Conservation (phyloP, 2,113 vertebrate species). For the Henicopernis longicauda region DNA sequence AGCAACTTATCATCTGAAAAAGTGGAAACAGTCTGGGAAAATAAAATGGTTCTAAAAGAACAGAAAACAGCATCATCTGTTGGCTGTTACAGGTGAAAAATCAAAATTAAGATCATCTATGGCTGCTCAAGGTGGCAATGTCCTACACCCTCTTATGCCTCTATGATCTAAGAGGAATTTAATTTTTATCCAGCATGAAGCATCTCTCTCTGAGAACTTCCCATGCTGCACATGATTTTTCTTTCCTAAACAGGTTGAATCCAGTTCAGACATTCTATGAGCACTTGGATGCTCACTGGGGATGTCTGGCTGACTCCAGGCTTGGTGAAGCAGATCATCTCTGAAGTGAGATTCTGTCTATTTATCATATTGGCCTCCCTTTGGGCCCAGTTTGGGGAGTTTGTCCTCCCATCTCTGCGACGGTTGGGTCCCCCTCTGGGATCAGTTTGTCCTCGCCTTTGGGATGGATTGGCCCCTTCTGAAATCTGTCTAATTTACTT, state of each 20-base stretch:
- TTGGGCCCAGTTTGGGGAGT: background rate
- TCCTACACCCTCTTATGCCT: background rate
- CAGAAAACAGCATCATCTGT: background rate
- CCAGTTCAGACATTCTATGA: background rate
- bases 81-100: background rate
- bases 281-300: background rate
- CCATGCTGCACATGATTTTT: background rate
- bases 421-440: background rate
- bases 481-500: background rate
- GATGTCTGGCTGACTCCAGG: background rate
- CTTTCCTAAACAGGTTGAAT: background rate
- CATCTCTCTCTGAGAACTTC: background rate
- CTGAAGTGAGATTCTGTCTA: background rate
- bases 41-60: background rate
- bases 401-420: background rate
- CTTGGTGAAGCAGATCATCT: rapidly evolving
- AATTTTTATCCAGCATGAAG: background rate
- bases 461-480: background rate
- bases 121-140: background rate
- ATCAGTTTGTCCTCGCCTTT: background rate
- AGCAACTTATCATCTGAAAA: background rate
- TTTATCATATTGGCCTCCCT: background rate
- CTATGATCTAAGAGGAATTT: background rate
- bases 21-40: background rate
- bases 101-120: background rate